A percentile compares a stretch with the other conserved stretches of the same genome.
These are phyloP conservation scores for Trogon surrucura DNA, from an alignment of 2,113 vertebrate species.

Conservation along the genomic window DNA sequence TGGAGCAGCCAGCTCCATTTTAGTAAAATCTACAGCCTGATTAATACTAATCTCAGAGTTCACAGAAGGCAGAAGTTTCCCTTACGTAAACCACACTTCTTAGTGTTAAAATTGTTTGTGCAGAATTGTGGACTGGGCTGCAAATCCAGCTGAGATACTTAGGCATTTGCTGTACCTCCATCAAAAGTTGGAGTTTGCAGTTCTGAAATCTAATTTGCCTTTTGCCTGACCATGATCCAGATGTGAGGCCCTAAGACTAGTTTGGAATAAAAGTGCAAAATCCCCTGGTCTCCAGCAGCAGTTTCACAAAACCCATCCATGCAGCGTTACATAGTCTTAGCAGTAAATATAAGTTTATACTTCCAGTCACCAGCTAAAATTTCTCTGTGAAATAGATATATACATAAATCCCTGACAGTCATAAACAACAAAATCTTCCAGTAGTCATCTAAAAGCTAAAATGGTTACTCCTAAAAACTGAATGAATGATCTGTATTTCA, in stretches of 20 bases:
- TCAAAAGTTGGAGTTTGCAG: background rate
- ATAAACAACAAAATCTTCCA: background rate
- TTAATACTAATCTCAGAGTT: background rate
- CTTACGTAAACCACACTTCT: background rate
- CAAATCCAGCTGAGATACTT: background rate
- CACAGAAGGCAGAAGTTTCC: background rate
- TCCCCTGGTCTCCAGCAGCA: background rate
- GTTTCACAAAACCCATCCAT: background rate
- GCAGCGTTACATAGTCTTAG: background rate
- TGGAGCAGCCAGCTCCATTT: background rate
- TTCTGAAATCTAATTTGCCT: background rate
- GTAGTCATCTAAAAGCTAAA: background rate
- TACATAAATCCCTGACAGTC: background rate
- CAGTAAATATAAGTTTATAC: background rate
- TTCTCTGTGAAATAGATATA: background rate
- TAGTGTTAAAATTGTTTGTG: background rate
- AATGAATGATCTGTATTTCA: background rate
- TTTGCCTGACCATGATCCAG: background rate
- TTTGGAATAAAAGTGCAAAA: background rate
- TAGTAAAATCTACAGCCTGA: background rate
- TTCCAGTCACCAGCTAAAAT: background rate
- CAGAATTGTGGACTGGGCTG: background rate
- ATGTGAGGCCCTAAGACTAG: background rate
- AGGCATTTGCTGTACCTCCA: background rate
- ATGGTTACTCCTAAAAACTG: background rate